Conservation (phyloP, 2,888 invertebrate genomes). For the Oligia latruncula region DNA sequence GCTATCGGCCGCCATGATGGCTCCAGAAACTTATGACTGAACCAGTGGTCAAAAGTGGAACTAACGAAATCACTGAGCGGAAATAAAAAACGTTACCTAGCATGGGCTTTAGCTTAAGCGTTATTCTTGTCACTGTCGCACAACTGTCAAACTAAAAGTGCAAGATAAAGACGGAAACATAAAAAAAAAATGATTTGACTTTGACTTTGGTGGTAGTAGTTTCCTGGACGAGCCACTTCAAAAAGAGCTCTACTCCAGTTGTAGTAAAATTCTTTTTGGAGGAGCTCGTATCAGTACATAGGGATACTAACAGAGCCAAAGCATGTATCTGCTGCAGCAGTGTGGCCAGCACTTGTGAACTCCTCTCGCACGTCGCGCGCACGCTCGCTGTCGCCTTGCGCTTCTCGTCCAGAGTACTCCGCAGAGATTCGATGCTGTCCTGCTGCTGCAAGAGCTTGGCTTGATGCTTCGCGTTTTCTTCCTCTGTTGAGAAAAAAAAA, state of each 20-base stretch:
- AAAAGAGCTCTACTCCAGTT: too few relatives aligned
- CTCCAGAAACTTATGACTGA: neutral
- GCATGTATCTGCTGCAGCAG: constrained; percentile 78
- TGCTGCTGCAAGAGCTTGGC: constrained; percentile 90
- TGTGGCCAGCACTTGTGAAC: constrained; percentile 72
- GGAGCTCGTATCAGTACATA: too few relatives aligned
- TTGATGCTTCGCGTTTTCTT: constrained; percentile 90
- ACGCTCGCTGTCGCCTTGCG: constrained; percentile 80
- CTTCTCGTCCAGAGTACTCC: constrained; percentile 86
- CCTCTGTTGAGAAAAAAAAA: constrained; percentile 79
- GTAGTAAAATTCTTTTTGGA: too few relatives aligned
- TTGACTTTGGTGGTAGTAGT: neutral
- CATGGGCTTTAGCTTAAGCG: neutral
- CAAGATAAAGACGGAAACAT: neutral
- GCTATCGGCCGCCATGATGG: neutral
- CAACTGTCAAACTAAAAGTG: neutral
- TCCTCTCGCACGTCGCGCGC: constrained; percentile 74
- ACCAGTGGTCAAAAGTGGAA: neutral
- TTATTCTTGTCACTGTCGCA: neutral
- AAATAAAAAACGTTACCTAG: neutral
- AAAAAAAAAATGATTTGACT: neutral
- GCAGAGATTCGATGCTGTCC: constrained; percentile 90
- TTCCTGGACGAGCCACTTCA: too few relatives aligned
- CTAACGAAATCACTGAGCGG: neutral
- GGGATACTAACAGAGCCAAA: constrained; percentile 76